Conservation (phyloP, 2,797 vertebrate species). For the Rhinella marina region DNA sequence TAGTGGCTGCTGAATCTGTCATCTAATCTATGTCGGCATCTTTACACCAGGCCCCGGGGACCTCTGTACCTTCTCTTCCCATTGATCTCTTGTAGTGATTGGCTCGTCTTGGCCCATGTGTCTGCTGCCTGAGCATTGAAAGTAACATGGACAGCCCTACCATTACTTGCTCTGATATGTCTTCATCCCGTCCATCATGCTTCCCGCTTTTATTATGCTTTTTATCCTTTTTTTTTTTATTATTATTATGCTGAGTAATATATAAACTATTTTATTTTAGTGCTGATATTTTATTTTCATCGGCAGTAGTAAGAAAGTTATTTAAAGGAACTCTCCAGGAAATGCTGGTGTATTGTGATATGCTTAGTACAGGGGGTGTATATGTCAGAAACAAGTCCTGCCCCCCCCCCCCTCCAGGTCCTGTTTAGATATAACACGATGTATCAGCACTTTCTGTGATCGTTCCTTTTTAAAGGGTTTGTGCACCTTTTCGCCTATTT, state of each 20-base stretch:
- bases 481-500: no score
- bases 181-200: not conserved
- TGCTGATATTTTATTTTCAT: not conserved
- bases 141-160: not conserved
- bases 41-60: no score
- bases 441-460: no score
- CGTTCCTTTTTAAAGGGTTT: no score
- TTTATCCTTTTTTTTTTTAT: no score
- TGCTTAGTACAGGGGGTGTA: not conserved
- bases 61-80: not conserved
- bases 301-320: not conserved
- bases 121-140: constrained; percentile 26
- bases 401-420: no score
- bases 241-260: not conserved
- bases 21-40: no score
- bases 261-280: not conserved
- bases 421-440: no score
- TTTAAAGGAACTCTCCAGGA: not conserved
- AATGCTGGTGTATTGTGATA: not conserved
- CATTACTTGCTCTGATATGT: not conserved
- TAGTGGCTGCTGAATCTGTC: no score
- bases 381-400: no score
- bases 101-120: constrained; percentile 14
- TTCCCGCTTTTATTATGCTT: not conserved
- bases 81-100: not conserved